Percentiles rank a stretch among this genome's conserved stretches.
Evolutionary conservation across 2,797 vertebrate genomes (phyloP).

Genomic region (Knipowitschia caucasica): DNA sequence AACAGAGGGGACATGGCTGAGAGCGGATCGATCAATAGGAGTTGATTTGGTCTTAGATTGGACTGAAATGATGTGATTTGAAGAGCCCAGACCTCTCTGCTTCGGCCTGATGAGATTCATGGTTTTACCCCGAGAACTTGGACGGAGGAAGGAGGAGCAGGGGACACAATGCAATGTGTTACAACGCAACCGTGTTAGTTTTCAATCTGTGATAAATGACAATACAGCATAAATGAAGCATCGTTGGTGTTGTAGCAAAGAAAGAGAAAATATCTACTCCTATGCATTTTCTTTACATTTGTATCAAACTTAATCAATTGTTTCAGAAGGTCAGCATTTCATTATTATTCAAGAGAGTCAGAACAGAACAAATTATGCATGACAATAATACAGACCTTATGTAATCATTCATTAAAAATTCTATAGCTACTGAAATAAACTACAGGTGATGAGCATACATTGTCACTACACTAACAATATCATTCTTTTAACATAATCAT

Average conservation of each 20-base stretch:
- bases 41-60: conserved; percentile 6
- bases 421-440: no score
- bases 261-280: no score
- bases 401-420: no score
- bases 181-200: background rate
- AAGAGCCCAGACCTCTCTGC: conserved; percentile 6
- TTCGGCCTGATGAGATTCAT: conserved; percentile 5
- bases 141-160: background rate
- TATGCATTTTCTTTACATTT: no score
- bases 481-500: no score
- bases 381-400: no score
- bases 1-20: conserved; percentile 1
- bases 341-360: no score
- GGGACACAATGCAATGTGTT: background rate
- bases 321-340: no score
- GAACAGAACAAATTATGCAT: no score
- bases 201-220: background rate
- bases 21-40: background rate
- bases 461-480: no score
- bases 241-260: background rate
- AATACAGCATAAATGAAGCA: background rate
- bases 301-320: no score
- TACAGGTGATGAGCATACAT: no score
- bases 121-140: background rate
- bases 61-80: conserved; percentile 8